phyloP scores from a whole-genome alignment of 1,140 invertebrate genomes.

The Lepeophtheirus salmonis region DNA sequence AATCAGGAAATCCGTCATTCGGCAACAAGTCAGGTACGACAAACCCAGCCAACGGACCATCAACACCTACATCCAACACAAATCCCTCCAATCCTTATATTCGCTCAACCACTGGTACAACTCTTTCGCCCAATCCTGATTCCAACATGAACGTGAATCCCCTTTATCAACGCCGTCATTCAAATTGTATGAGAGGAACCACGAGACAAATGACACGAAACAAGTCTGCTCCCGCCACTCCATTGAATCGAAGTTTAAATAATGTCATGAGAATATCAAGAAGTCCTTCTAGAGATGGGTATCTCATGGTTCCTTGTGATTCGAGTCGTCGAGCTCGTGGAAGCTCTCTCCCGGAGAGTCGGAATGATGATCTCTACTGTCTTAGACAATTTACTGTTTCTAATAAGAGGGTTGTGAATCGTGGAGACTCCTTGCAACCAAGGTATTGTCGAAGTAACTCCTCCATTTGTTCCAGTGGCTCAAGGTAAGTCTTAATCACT shows the following conservation, averaged over 20 bases:
- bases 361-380: background rate
- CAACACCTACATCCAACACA: too few species aligned
- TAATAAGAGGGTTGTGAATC: slow-evolving; percentile 2
- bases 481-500: too few species aligned
- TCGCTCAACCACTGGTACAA: too few species aligned
- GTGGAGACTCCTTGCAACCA: background rate
- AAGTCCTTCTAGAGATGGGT: slow-evolving; percentile 1
- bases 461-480: slow-evolving; percentile 4
- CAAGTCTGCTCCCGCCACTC: slow-evolving; percentile 5
- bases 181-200: too few species aligned
- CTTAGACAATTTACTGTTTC: slow-evolving; percentile 1
- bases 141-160: too few species aligned
- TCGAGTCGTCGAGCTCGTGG: background rate
- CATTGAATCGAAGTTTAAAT: background rate
- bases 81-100: too few species aligned
- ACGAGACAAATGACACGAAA: background rate
- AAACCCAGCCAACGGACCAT: too few species aligned
- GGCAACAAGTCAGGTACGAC: too few species aligned
- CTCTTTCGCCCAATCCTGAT: too few species aligned
- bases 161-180: too few species aligned
- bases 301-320: slow-evolving; percentile 1
- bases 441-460: background rate
- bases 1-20: too few species aligned
- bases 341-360: background rate
- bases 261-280: slow-evolving; percentile 6